These are phyloP conservation scores for Paratilapia polleni DNA, from an alignment of 2,113 vertebrate species.

Conservation along the genomic window DNA sequence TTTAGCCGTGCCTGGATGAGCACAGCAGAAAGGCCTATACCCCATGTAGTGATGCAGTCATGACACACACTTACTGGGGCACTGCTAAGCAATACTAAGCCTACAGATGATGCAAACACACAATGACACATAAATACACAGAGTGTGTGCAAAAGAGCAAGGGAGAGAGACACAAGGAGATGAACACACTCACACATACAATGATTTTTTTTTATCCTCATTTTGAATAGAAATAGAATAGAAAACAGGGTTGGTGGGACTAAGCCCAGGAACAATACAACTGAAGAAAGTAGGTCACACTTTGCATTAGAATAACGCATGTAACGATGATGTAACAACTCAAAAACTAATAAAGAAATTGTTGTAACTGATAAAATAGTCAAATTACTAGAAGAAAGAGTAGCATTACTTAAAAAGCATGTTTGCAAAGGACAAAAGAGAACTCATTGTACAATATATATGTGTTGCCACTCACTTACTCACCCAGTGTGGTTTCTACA, in stretches of 20 bases:
- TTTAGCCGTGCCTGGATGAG: conserved; percentile 66
- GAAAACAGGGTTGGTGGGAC: conserved; percentile 63
- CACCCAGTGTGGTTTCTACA: background rate
- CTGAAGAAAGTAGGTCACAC: conserved; percentile 73
- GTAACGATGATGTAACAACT: conserved; percentile 69
- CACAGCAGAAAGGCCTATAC: conserved; percentile 70
- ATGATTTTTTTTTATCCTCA: conserved; percentile 49
- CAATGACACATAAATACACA: conserved; percentile 72
- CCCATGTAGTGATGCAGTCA: conserved; percentile 68
- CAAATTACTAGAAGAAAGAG: background rate
- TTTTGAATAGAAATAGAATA: conserved; percentile 61
- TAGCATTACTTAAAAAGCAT: background rate
- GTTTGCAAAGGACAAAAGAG: background rate
- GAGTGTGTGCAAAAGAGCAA: conserved; percentile 56
- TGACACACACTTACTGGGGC: conserved; percentile 70
- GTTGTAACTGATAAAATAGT: conserved; percentile 21
- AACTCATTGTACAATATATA: background rate
- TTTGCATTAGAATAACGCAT: conserved; percentile 79
- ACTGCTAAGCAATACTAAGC: conserved; percentile 41
- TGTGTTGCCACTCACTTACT: background rate
- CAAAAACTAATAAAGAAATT: conserved; percentile 18
- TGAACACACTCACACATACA: conserved; percentile 57
- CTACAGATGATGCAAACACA: conserved; percentile 68
- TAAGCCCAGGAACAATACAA: conserved; percentile 71
- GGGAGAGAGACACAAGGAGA: conserved; percentile 30